Evolutionary conservation across 1,140 invertebrate species (phyloP).

Genomic region (Neomicropteryx cornuta): DNA sequence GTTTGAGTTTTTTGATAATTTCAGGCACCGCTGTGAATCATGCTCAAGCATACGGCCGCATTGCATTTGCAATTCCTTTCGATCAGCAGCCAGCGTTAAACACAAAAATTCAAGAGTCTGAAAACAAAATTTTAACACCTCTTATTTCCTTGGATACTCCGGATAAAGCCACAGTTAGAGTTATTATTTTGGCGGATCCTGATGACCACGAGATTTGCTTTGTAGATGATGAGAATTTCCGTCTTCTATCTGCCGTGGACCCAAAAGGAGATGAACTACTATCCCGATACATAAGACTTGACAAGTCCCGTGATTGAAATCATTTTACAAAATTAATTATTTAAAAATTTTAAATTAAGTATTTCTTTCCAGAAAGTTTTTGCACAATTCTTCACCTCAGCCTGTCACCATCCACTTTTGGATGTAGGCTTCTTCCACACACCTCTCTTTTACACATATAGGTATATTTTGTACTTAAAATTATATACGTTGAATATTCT

Average conservation of each 20-base stretch:
- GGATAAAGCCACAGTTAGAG: slow-evolving; percentile 90
- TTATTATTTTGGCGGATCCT: slow-evolving; percentile 93
- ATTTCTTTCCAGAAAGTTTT: too few species aligned
- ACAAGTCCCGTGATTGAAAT: slow-evolving; percentile 39
- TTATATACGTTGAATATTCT: too few species aligned
- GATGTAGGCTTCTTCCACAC: too few species aligned
- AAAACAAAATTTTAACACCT: slow-evolving; percentile 74
- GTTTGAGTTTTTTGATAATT: slow-evolving; percentile 18
- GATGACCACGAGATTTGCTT: slow-evolving; percentile 98
- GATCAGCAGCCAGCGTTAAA: slow-evolving; percentile 64
- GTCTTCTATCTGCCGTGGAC: slow-evolving; percentile 79
- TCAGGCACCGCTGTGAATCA: slow-evolving; percentile 59
- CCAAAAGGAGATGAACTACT: slow-evolving; percentile 69
- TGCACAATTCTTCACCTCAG: too few species aligned
- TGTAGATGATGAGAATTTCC: slow-evolving; percentile 92
- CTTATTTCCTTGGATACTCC: slow-evolving; percentile 87
- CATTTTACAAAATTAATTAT: too few species aligned
- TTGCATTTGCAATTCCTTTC: slow-evolving; percentile 83
- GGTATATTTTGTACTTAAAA: too few species aligned
- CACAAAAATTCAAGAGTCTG: slow-evolving; percentile 57
- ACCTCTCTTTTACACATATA: too few species aligned
- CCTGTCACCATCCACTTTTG: too few species aligned
- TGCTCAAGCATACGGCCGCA: slow-evolving; percentile 88
- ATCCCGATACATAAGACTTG: slow-evolving; percentile 65
- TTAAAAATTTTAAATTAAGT: too few species aligned